Conservation (phyloP, 2,113 vertebrate genomes). For the Malurus alboscapulatus region DNA sequence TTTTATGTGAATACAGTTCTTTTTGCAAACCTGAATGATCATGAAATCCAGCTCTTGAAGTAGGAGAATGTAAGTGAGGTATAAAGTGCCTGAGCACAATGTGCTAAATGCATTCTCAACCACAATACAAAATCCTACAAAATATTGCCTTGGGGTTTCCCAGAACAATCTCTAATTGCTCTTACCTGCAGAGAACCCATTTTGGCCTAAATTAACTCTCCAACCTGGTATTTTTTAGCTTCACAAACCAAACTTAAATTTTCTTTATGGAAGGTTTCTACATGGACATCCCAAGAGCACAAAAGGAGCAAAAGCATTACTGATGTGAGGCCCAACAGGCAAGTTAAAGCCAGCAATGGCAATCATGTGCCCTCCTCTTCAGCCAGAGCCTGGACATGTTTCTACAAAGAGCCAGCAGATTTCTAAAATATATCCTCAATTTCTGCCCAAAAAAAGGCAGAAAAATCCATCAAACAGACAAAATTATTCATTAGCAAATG, state of each 20-base stretch:
- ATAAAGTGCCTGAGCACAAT: not conserved
- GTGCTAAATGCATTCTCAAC: not conserved
- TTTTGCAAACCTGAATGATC: not conserved
- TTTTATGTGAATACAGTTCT: not conserved
- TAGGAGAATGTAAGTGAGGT: not conserved
- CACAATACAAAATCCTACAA: not conserved
- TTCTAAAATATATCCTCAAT: not conserved
- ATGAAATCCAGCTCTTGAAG: not conserved
- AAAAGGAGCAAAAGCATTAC: not conserved
- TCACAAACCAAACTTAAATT: not conserved
- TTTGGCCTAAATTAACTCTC: not conserved
- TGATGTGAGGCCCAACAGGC: not conserved
- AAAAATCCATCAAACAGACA: not conserved
- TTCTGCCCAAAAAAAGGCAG: not conserved
- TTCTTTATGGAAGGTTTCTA: not conserved
- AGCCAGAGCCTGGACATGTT: not conserved
- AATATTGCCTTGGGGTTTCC: not conserved
- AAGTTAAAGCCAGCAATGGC: not conserved
- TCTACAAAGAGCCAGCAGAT: rapidly evolving
- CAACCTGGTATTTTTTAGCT: not conserved
- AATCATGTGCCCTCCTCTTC: not conserved
- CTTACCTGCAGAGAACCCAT: not conserved
- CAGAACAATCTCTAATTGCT: not conserved
- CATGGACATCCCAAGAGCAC: not conserved
- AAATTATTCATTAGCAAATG: not conserved